Evolutionary conservation across 2,797 vertebrate genomes (phyloP).

Genomic region (Pterois miles): DNA sequence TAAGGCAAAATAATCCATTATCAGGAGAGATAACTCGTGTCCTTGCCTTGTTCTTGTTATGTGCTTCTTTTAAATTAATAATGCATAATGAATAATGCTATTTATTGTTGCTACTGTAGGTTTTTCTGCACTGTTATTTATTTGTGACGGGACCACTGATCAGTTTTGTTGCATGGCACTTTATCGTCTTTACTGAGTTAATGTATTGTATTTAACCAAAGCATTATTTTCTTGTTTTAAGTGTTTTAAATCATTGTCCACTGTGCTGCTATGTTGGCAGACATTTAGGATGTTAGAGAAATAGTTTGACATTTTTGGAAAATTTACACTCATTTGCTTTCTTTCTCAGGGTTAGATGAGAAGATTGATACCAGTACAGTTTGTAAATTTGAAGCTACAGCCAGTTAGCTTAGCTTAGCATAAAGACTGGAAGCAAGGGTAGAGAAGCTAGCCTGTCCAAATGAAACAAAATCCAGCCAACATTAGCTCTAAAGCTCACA

Average conservation of each 20-base stretch:
- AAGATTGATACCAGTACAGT: neutral
- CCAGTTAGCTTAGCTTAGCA: slow-evolving; percentile 10
- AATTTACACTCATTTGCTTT: neutral
- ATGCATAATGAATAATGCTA: slow-evolving; percentile 9
- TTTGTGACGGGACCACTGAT: slow-evolving; percentile 57
- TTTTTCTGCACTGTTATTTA: slow-evolving; percentile 61
- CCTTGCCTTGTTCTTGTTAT: slow-evolving; percentile 46
- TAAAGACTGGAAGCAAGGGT: neutral
- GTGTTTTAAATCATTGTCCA: slow-evolving; percentile 8
- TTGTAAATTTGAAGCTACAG: neutral
- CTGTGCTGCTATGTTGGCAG: slow-evolving; percentile 27
- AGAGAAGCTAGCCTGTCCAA: neutral
- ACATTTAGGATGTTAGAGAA: slow-evolving; percentile 14
- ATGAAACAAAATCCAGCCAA: neutral
- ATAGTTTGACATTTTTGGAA: slow-evolving; percentile 14
- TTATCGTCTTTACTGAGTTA: slow-evolving; percentile 69
- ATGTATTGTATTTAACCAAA: slow-evolving; percentile 75
- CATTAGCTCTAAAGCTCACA: neutral
- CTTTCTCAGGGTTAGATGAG: neutral
- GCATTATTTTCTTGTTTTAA: slow-evolving; percentile 47
- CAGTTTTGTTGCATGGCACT: slow-evolving; percentile 79
- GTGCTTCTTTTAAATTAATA: slow-evolving; percentile 15
- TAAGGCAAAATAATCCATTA: slow-evolving; percentile 46
- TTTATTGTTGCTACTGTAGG: slow-evolving; percentile 49
- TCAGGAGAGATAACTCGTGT: slow-evolving; percentile 46